phyloP scores from a whole-genome alignment of 2,113 vertebrate species.

The Lipotes vexillifer region DNA sequence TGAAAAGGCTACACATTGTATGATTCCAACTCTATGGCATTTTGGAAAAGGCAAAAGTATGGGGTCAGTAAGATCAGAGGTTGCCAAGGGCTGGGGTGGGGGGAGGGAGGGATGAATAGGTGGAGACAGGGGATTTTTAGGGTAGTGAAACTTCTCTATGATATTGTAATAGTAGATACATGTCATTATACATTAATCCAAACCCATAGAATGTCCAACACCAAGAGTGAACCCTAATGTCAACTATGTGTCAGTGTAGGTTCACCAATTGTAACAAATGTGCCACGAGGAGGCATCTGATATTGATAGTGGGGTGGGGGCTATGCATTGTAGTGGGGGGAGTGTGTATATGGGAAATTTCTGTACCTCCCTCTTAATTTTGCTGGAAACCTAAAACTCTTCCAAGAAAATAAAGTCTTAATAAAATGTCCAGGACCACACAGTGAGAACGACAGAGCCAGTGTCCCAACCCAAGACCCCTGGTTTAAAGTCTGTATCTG shows the following conservation, averaged over 20 bases:
- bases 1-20: background rate
- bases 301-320: background rate
- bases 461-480: background rate
- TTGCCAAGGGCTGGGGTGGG: no score
- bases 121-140: background rate
- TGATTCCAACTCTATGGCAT: background rate
- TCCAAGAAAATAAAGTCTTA: background rate
- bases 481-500: background rate
- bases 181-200: background rate
- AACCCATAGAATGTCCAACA: no score
- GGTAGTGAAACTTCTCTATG: background rate
- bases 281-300: background rate
- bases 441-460: background rate
- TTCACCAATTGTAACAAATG: background rate
- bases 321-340: background rate
- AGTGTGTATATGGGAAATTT: background rate
- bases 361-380: background rate
- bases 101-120: background rate
- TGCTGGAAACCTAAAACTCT: background rate
- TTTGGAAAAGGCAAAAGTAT: background rate
- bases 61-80: background rate
- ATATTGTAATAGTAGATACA: accelerated
- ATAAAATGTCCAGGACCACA: background rate
- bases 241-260: accelerated
- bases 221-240: background rate